Conservation (phyloP, 2,888 invertebrate genomes). For the Erebia palarica region DNA sequence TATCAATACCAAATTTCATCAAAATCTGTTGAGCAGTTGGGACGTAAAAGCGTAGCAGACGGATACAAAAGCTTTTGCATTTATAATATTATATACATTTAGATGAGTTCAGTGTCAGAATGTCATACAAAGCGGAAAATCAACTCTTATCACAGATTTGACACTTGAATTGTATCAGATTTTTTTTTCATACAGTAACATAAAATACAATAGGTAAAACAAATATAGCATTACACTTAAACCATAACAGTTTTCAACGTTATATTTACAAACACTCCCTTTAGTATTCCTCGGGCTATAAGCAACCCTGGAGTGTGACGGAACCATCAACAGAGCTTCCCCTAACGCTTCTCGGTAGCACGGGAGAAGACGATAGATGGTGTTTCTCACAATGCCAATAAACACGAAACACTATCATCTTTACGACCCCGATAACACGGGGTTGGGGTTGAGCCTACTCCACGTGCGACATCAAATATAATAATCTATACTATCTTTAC, state of each 20-base stretch:
- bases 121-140: too few relatives aligned
- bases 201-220: too few relatives aligned
- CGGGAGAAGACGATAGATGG: constrained; percentile 28
- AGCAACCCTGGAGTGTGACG: background rate
- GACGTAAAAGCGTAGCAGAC: too few relatives aligned
- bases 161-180: background rate
- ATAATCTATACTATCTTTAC: too few relatives aligned
- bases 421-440: constrained; percentile 39
- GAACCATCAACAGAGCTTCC: background rate
- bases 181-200: too few relatives aligned
- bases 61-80: too few relatives aligned
- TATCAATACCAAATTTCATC: too few relatives aligned
- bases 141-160: background rate
- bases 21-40: too few relatives aligned
- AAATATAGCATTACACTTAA: too few relatives aligned
- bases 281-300: background rate
- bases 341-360: background rate
- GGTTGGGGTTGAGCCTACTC: constrained; percentile 23
- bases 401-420: constrained; percentile 39
- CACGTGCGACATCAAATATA: constrained; percentile 30
- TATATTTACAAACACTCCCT: background rate
- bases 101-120: too few relatives aligned
- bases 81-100: too few relatives aligned
- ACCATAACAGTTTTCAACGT: too few relatives aligned
- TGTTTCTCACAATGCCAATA: constrained; percentile 38